A percentile compares a stretch with the other conserved stretches of the same genome.
Conservation (phyloP, 2,113 vertebrate species). For the Xiphophorus hellerii region DNA sequence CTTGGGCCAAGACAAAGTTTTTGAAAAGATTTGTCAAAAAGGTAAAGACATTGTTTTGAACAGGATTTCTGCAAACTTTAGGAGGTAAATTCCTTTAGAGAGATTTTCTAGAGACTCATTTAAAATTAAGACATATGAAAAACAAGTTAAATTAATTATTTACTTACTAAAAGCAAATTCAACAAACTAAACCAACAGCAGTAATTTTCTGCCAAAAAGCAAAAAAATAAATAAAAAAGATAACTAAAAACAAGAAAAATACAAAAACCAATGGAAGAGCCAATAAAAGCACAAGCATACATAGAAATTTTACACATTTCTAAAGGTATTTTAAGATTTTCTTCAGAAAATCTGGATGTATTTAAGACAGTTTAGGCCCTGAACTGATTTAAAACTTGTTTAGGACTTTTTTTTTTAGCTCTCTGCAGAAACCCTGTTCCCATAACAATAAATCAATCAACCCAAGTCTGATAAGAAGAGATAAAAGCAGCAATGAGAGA, state of each 20-base stretch:
- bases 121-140: no score
- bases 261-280: no score
- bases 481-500: slow-evolving; percentile 34
- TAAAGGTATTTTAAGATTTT: neutral
- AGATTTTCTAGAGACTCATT: neutral
- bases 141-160: no score
- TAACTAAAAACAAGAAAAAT: neutral
- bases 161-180: no score
- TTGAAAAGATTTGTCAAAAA: neutral
- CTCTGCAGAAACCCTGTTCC: neutral
- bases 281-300: no score
- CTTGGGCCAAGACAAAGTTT: slow-evolving; percentile 26
- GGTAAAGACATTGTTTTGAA: slow-evolving; percentile 9
- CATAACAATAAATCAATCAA: slow-evolving; percentile 35
- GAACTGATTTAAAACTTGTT: neutral
- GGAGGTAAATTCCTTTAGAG: neutral
- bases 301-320: neutral
- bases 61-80: neutral
- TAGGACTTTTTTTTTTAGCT: neutral
- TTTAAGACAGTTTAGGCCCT: neutral
- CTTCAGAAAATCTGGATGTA: neutral
- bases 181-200: no score
- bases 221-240: neutral
- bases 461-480: slow-evolving; percentile 54
- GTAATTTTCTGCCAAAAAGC: no score